phyloP scores from a whole-genome alignment of 2,888 invertebrate genomes.

The Melolontha melolontha region DNA sequence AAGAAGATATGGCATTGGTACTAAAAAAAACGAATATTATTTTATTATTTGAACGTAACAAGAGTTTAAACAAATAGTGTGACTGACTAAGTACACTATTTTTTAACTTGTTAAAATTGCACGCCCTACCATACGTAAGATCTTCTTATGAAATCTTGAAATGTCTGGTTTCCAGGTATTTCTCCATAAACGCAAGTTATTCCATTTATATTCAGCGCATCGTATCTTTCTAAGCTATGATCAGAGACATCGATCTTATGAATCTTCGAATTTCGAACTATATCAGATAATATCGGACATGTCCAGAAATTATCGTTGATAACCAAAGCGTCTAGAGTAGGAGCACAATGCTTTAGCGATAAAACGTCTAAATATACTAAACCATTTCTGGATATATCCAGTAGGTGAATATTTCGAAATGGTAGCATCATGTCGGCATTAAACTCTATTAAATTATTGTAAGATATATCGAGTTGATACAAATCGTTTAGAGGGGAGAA shows the following conservation, averaged over 20 bases:
- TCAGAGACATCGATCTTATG: constrained; percentile 53
- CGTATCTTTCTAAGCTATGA: constrained; percentile 53
- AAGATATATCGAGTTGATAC: constrained; percentile 55
- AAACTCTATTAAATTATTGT: constrained; percentile 56
- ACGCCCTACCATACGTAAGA: no score
- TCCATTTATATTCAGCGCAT: constrained; percentile 60
- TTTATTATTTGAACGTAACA: no score
- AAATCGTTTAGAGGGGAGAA: constrained; percentile 59
- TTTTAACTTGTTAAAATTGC: no score
- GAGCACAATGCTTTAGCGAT: constrained; percentile 54
- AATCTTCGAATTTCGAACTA: constrained; percentile 56
- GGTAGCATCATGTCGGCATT: constrained; percentile 56
- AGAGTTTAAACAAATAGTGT: no score
- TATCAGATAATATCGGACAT: constrained; percentile 55
- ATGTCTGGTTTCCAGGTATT: no score
- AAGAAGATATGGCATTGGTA: no score
- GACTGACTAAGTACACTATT: no score
- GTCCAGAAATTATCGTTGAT: constrained; percentile 60
- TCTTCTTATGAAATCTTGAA: no score
- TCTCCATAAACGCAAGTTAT: constrained; percentile 58
- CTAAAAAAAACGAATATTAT: no score
- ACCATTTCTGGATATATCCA: constrained; percentile 60
- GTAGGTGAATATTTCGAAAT: constrained; percentile 52
- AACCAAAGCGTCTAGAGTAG: constrained; percentile 55
- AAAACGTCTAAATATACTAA: constrained; percentile 58